Base-by-base conservation (phyloP, 2,113 vertebrate genomes). In the Cheirogaleus medius region DNA sequence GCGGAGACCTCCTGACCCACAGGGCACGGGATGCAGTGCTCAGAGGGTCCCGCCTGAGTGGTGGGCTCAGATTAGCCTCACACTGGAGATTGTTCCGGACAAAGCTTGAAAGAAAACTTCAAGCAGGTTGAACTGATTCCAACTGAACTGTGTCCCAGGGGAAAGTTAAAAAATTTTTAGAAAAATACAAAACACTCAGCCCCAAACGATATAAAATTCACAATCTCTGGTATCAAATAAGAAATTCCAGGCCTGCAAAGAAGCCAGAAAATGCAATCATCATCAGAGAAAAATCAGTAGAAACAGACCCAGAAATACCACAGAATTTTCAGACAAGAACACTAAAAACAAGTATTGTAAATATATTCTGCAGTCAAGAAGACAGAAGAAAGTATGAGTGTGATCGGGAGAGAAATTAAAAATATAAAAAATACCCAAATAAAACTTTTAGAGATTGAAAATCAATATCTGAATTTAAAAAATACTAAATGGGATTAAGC, bases 21-120 rank as follows among this genome's bases (percentile, higher is more conserved):
- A 1, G 1, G 20, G 21, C 10, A n/a, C 3, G 3, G 10, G 76
- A 5, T 25, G 21, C n/a, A 12, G 49, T 34, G 3, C 47, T 78
- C 76, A 6, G 23, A 3, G 7, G 18, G 47, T 1, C 6, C 20
- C 5, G 18, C 18, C 49, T 54, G 11, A 23, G 34, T 0, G 7
- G 76, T n/a, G 34, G 47, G 34, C 18, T 78, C 34, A 14, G n/a
- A 23, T 78, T 54, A 78, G 49, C 20, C 49, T 6, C 47, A 25
- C 10, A 23, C 21, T 13, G 7, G n/a, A n/a, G 49, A 23, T 78
- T 34, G 18, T 21, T 78, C 32, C 7, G 5, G 18, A 52, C 18
- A 52, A 13, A 49, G 49, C 17, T 6, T n/a, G 20, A 78, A n/a
- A 78, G 47, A 49, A 78, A 78, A n/a, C 18, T n/a, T 52, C 18